These are phyloP conservation scores for Cryptus viduatorius DNA, from an alignment of 2,888 invertebrate genomes.

Conservation along the genomic window DNA sequence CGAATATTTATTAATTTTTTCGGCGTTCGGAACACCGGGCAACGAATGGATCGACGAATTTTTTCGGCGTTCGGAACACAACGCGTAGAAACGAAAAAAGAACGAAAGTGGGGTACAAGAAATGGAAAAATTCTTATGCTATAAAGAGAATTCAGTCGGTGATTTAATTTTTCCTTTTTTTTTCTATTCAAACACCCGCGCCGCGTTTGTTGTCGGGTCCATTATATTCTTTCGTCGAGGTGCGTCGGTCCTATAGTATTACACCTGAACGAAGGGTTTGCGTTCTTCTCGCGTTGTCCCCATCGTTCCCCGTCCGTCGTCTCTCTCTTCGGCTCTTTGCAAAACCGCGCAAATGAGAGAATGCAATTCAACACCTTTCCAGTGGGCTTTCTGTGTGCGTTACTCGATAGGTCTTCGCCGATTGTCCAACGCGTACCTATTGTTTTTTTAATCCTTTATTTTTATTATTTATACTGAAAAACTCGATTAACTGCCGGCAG, in stretches of 20 bases:
- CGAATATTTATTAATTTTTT: too few relatives aligned
- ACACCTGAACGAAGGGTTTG: constrained; percentile 32
- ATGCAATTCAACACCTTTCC: constrained; percentile 14
- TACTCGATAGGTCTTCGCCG: constrained; percentile 35
- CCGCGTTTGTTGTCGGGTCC: constrained; percentile 20
- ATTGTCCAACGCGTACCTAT: constrained; percentile 4
- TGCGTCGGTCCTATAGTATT: constrained; percentile 39
- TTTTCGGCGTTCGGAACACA: neutral
- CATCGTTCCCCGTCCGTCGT: neutral
- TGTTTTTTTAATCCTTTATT: neutral
- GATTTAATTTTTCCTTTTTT: neutral
- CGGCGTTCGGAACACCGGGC: neutral
- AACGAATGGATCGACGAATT: too few relatives aligned
- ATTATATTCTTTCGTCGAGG: constrained; percentile 33
- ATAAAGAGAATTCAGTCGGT: neutral
- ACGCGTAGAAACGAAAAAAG: neutral
- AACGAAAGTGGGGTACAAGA: neutral
- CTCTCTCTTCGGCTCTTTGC: neutral
- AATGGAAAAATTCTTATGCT: neutral
- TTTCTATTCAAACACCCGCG: constrained; percentile 27
- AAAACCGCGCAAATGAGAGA: constrained; percentile 25
- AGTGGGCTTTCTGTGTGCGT: constrained; percentile 26
- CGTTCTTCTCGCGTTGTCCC: constrained; percentile 24
- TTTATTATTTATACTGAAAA: neutral
- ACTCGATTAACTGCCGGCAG: neutral